Conservation (phyloP, 2,888 invertebrate species). For the Leptinotarsa tumamoca region DNA sequence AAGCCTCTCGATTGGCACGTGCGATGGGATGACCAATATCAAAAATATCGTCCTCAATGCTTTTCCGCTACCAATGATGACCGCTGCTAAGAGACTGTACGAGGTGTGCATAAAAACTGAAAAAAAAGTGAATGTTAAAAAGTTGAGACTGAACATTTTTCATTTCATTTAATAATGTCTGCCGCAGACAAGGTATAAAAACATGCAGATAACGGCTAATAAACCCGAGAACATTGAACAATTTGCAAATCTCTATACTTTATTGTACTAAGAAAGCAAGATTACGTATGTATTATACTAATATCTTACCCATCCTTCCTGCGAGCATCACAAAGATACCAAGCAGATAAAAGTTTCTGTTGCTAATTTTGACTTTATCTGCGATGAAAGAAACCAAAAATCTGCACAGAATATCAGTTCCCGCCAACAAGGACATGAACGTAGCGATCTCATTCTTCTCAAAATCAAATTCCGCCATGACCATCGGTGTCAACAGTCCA, state of each 20-base stretch:
- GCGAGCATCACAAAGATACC: conserved; percentile 76
- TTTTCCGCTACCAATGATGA: conserved; percentile 78
- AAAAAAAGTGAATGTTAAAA: conserved; percentile 20
- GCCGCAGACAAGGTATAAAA: too few relatives aligned
- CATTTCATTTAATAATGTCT: too few relatives aligned
- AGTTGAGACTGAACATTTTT: too few relatives aligned
- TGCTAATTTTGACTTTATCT: conserved; percentile 77
- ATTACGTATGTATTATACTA: background rate
- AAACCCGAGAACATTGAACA: too few relatives aligned
- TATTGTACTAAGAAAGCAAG: too few relatives aligned
- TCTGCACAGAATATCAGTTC: conserved; percentile 74
- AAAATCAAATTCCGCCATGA: conserved; percentile 76
- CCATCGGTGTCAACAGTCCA: conserved; percentile 79
- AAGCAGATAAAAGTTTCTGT: conserved; percentile 77
- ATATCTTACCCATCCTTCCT: conserved; percentile 73
- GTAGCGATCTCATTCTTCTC: conserved; percentile 73
- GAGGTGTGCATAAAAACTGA: conserved; percentile 73
- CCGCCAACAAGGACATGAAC: conserved; percentile 77
- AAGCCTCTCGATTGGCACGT: conserved; percentile 77
- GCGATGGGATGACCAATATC: conserved; percentile 78
- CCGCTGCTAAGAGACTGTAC: conserved; percentile 71
- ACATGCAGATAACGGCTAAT: too few relatives aligned
- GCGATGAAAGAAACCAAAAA: conserved; percentile 78
- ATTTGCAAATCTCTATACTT: too few relatives aligned
- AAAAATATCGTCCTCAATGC: conserved; percentile 80